Conservation (phyloP, 2,797 vertebrate genomes). For the Steatocranus sp. region DNA sequence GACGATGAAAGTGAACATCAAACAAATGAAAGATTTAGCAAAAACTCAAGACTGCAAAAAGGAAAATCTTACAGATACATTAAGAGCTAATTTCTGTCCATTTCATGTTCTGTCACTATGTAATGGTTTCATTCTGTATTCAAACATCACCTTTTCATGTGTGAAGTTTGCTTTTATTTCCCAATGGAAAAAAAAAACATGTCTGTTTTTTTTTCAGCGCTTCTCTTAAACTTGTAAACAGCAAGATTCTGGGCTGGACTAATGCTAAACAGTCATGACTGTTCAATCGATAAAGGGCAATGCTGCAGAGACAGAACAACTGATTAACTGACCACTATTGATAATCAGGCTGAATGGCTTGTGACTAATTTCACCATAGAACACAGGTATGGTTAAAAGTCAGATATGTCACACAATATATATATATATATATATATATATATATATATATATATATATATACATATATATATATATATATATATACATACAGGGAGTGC, state of each 20-base stretch:
- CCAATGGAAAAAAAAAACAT: neutral
- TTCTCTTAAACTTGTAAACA: neutral
- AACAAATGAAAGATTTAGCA: neutral
- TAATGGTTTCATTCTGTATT: neutral
- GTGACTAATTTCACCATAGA: neutral
- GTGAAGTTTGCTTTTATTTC: neutral
- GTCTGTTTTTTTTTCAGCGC: neutral
- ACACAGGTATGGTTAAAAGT: neutral
- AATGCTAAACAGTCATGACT: rapidly evolving
- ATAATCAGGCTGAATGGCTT: neutral
- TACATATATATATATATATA: no score
- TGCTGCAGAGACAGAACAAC: neutral
- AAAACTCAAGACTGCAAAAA: neutral
- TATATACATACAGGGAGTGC: no score
- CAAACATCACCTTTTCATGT: neutral
- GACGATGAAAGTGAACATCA: neutral
- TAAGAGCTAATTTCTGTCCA: neutral
- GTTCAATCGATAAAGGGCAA: neutral
- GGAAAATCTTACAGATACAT: neutral
- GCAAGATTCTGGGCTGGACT: neutral
- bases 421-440: neutral
- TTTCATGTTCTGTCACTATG: neutral
- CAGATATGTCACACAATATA: neutral
- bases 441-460: no score
- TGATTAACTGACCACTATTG: neutral